Percentiles rank a stretch among this genome's conserved stretches.
Evolutionary conservation across 2,797 vertebrate species (phyloP).

Genomic region (Hephaestus fuliginosus): DNA sequence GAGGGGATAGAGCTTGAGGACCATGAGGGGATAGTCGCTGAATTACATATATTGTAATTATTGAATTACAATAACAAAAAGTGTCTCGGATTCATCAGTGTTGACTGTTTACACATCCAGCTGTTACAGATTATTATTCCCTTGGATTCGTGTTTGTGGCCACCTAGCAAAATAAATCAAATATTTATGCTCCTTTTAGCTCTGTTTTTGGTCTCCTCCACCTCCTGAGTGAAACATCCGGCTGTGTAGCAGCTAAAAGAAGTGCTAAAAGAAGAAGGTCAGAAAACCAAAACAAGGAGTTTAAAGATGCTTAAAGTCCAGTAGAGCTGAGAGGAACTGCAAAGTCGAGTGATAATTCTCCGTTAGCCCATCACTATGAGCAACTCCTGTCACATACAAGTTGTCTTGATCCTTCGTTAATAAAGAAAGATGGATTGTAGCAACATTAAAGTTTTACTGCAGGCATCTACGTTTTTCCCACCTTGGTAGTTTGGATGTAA

Average conservation of each 20-base stretch:
- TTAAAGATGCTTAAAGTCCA: background rate
- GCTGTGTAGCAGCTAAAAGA: background rate
- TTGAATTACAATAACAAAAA: too few species aligned
- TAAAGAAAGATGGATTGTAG: background rate
- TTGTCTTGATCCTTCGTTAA: background rate
- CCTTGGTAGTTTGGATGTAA: background rate
- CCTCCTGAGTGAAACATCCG: background rate
- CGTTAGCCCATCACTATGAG: background rate
- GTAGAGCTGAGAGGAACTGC: background rate
- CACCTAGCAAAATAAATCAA: background rate
- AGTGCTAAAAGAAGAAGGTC: background rate
- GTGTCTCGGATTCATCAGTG: too few species aligned
- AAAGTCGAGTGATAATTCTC: background rate
- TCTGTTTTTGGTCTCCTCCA: slow-evolving; percentile 1
- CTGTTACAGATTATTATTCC: background rate
- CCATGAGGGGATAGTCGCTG: too few species aligned
- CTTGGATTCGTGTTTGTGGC: background rate
- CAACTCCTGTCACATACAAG: background rate
- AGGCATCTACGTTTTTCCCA: background rate
- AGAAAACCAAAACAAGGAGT: background rate
- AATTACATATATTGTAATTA: too few species aligned
- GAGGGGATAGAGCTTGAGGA: too few species aligned
- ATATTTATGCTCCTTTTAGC: background rate
- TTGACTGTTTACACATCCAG: background rate
- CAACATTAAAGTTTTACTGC: background rate